These are phyloP conservation scores for Beroe forskalii DNA, from an alignment of 37 sponge, comb jelly and placozoan genomes.

Conservation along the genomic window DNA sequence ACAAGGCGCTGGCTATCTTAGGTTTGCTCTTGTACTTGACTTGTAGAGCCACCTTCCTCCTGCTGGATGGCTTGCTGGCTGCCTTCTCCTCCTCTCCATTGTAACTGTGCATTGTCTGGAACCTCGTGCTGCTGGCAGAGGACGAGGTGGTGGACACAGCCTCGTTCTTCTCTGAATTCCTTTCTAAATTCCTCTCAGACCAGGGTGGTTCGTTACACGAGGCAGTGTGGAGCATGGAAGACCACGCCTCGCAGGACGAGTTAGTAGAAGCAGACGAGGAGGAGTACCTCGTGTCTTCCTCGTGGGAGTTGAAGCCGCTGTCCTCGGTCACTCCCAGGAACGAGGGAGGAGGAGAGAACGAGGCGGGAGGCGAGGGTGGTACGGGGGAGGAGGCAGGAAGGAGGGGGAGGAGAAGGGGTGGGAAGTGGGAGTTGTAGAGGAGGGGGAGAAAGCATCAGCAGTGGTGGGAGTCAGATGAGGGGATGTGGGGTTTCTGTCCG, in stretches of 20 bases:
- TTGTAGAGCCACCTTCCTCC: slow-evolving; percentile 1
- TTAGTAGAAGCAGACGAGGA: slow-evolving; percentile 1
- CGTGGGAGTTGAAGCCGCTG: slow-evolving; percentile 38
- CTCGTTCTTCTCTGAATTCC: background rate
- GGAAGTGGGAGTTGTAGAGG: background rate
- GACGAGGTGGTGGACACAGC: background rate
- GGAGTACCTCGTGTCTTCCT: background rate
- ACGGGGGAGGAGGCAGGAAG: background rate
- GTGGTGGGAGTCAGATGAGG: background rate
- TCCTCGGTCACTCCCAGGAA: background rate
- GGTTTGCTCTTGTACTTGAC: slow-evolving; percentile 18
- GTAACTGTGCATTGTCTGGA: slow-evolving; percentile 65
- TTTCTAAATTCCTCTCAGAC: background rate
- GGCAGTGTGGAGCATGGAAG: background rate
- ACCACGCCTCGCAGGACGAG: background rate
- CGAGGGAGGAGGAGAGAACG: background rate
- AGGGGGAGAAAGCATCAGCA: background rate
- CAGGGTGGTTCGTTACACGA: background rate
- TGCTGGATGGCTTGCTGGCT: background rate
- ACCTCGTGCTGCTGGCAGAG: background rate
- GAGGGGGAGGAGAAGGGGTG: background rate
- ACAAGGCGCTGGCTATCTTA: background rate
- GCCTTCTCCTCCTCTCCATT: background rate
- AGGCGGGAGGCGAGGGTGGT: background rate
- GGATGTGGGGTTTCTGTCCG: background rate